Evolutionary conservation across 1,140 invertebrate genomes (phyloP).

Genomic region (Achatina immaculata): DNA sequence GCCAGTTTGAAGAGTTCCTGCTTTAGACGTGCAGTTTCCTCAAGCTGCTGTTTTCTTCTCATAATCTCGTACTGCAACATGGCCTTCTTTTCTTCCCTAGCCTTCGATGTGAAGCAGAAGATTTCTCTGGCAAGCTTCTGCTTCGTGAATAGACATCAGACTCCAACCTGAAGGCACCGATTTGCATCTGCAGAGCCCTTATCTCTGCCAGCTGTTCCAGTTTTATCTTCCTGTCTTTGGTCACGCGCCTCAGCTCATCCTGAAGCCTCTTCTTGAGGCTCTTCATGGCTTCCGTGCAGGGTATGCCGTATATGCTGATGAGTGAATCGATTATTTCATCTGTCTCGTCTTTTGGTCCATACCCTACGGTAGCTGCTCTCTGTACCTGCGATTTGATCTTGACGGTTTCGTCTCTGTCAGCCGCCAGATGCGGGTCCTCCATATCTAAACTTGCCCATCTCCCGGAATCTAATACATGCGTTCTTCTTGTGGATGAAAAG

Average conservation of each 20-base stretch:
- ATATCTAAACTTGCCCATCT: slow-evolving; percentile 45
- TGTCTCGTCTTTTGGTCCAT: slow-evolving; percentile 57
- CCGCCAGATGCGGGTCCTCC: background rate
- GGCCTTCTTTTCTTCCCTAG: slow-evolving; percentile 75
- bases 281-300: slow-evolving; percentile 74
- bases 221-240: slow-evolving; percentile 68
- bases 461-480: slow-evolving; percentile 30
- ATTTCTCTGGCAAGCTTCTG: slow-evolving; percentile 10
- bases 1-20: slow-evolving; percentile 73
- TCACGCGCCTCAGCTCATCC: slow-evolving; percentile 74
- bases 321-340: slow-evolving; percentile 65
- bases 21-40: slow-evolving; percentile 76
- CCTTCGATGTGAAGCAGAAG: slow-evolving; percentile 45
- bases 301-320: slow-evolving; percentile 67
- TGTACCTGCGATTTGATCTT: slow-evolving; percentile 29
- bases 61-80: slow-evolving; percentile 79
- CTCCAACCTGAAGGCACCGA: slow-evolving; percentile 65
- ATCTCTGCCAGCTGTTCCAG: slow-evolving; percentile 72
- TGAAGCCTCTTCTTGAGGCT: slow-evolving; percentile 74
- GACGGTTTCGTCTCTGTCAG: background rate
- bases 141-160: slow-evolving; percentile 45
- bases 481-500: slow-evolving; percentile 27
- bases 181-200: slow-evolving; percentile 62
- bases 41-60: slow-evolving; percentile 76
- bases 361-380: slow-evolving; percentile 41